Percentiles rank a stretch among this genome's conserved stretches.
Conservation (phyloP, 2,888 invertebrate genomes). For the Selenia dentaria region DNA sequence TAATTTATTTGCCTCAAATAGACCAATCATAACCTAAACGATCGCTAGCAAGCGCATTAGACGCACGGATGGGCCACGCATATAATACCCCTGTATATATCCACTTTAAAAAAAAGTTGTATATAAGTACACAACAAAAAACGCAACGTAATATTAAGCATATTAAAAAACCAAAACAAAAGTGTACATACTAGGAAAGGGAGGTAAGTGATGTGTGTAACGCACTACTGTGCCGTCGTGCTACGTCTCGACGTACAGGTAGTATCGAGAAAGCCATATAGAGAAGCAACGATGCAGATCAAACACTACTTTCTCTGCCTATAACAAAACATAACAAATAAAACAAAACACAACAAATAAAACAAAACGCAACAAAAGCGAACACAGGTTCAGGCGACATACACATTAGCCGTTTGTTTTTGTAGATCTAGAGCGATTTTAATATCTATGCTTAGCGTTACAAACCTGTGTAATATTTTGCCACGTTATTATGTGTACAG, state of each 20-base stretch:
- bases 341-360: constrained; percentile 40
- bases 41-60: too few species aligned
- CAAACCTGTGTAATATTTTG: too few species aligned
- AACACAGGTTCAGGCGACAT: background rate
- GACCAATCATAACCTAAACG: too few species aligned
- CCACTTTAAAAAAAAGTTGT: too few species aligned
- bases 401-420: background rate
- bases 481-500: too few species aligned
- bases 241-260: constrained; percentile 58
- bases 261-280: constrained; percentile 86
- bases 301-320: constrained; percentile 91
- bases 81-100: too few species aligned
- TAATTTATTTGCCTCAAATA: too few species aligned
- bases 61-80: too few species aligned
- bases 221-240: constrained; percentile 63
- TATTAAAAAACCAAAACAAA: constrained; percentile 43
- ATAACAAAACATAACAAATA: constrained; percentile 74
- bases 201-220: constrained; percentile 60
- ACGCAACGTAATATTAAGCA: too few species aligned
- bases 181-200: constrained; percentile 65
- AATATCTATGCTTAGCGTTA: too few species aligned
- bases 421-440: too few species aligned
- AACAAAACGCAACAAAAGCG: constrained; percentile 5
- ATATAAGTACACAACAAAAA: too few species aligned
- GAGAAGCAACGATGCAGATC: constrained; percentile 92